Base-by-base conservation (phyloP, 2,797 vertebrate species). In the Tiaroga cobitis region DNA sequence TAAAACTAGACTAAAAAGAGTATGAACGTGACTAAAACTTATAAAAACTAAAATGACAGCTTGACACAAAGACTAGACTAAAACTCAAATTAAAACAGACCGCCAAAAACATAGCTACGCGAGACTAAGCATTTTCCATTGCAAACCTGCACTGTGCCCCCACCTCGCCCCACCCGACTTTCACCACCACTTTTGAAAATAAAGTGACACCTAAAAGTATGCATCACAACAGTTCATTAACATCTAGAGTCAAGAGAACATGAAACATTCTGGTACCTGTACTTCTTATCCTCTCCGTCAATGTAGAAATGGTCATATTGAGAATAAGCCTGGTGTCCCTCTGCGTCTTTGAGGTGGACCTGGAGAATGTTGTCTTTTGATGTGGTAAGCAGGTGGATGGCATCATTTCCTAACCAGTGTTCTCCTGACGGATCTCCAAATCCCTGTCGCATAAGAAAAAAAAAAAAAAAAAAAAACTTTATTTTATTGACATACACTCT, bases 331-430 rank as follows among this genome's bases (percentile, higher is more conserved):
- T 96, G 94, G 10, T 94, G 95, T 80, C 93, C 95, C 15, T 96
- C 95, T 82, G 90, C 89, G 80, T 97, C 96, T 89, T 87, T 94
- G 16, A 97, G 93, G 74, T 93, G 94, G 86, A 97, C 91, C 8
- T 93, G 94, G 73, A 97, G 94, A 70, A 90, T 92, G 87, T 96
- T 95, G 86, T 95, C 92, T 85, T 92, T 90, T 63, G 93, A 93
- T 82, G 88, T 91, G 80, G 95, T 96, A 88, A 97, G 93, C 86
- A 92, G 91, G 89, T 97, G 95, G 89, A 97, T 94, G 92, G 95
- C 93, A 84, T 96, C 95, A 91, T 97, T 97, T 85, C 96, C 96
- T 85, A 96, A 90, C 96, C 96, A 97, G 89, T 96, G 93, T 88
- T 97, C 96, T 87, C 95, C 96, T 32, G 93, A 91, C 0, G 88